phyloP scores from a whole-genome alignment of 2,888 invertebrate genomes.

The Hedya salicella region DNA sequence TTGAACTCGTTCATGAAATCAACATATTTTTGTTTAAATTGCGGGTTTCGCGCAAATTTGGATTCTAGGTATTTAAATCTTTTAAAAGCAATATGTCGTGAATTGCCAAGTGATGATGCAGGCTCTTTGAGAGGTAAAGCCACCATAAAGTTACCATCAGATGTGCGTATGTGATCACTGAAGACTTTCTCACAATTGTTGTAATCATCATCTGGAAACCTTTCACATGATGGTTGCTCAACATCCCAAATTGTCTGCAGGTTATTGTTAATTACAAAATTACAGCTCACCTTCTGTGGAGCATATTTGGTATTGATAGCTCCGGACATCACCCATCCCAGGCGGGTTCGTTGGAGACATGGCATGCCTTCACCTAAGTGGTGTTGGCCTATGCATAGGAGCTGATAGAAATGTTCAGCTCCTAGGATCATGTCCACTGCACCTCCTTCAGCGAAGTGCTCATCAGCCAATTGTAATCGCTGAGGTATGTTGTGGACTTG shows the following conservation, averaged over 20 bases:
- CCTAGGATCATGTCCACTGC: background rate
- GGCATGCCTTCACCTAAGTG: background rate
- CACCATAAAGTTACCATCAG: constrained; percentile 25
- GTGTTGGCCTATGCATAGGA: background rate
- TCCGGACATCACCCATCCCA: too few species aligned
- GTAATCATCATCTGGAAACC: background rate
- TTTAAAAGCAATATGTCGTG: background rate
- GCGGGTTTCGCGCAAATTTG: background rate
- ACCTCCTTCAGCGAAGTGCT: background rate
- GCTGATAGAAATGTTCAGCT: constrained; percentile 7
- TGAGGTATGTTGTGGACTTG: background rate
- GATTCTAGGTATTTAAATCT: constrained; percentile 1
- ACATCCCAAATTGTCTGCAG: too few species aligned
- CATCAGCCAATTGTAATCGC: constrained; percentile 2
- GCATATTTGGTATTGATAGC: too few species aligned
- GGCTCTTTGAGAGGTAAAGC: constrained; percentile 9
- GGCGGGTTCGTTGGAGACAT: background rate
- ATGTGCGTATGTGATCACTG: constrained; percentile 1
- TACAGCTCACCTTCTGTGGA: background rate
- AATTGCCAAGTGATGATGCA: background rate
- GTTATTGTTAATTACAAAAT: too few species aligned
- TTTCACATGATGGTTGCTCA: too few species aligned
- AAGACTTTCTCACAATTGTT: constrained; percentile 17
- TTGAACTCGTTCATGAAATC: constrained; percentile 7
- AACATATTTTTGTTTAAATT: constrained; percentile 1